Conservation (phyloP, 1,140 invertebrate genomes). For the Cylas formicarius region DNA sequence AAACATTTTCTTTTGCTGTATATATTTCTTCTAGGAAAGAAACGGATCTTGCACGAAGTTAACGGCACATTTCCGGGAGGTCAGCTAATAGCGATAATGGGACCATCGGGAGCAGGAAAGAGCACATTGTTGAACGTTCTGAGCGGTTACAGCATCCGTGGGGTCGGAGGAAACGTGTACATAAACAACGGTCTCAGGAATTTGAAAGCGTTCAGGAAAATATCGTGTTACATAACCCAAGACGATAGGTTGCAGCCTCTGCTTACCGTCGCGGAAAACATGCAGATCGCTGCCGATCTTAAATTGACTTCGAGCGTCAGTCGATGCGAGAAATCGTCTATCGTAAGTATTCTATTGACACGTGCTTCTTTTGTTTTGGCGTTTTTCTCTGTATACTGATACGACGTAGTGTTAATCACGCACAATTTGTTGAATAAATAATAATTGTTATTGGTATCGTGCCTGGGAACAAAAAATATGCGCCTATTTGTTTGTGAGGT, state of each 20-base stretch:
- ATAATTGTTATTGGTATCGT: too few relatives aligned
- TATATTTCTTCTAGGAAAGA: constrained; percentile 49
- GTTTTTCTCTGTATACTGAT: too few relatives aligned
- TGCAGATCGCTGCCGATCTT: constrained; percentile 78
- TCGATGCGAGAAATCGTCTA: constrained; percentile 53
- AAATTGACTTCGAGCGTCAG: constrained; percentile 66
- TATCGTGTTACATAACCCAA: constrained; percentile 88
- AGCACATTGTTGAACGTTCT: constrained; percentile 71
- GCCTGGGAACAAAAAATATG: too few relatives aligned
- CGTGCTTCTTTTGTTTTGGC: too few relatives aligned
- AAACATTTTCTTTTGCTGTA: constrained; percentile 1
- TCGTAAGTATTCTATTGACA: constrained; percentile 56
- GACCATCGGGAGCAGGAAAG: constrained; percentile 83
- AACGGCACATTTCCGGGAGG: constrained; percentile 67
- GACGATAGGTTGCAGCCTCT: constrained; percentile 77
- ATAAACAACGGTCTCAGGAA: constrained; percentile 67
- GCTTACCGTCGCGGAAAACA: constrained; percentile 78
- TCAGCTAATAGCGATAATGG: constrained; percentile 80
- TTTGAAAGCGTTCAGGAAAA: constrained; percentile 67
- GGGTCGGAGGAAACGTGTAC: constrained; percentile 47
- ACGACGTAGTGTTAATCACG: too few relatives aligned
- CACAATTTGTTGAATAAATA: too few relatives aligned
- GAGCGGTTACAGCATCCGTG: constrained; percentile 58
- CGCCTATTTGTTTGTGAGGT: too few relatives aligned
- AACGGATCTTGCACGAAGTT: constrained; percentile 73